Conservation (phyloP, 2,113 vertebrate genomes). For the Porphyrio hochstetteri region DNA sequence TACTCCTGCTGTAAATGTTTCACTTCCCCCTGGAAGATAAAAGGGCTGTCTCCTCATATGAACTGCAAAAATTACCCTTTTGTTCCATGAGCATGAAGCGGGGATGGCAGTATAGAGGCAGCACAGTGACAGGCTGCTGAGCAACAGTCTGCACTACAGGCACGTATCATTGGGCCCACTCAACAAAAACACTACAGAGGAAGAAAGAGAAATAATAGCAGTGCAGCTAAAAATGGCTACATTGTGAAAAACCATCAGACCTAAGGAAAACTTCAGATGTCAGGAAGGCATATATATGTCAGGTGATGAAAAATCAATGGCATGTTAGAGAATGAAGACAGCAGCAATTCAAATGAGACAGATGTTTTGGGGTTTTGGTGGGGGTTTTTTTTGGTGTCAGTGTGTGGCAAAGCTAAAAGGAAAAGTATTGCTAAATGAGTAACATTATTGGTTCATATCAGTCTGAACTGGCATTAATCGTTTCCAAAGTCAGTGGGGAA, state of each 20-base stretch:
- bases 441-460: accelerated
- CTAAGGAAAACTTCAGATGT: background rate
- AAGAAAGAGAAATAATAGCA: background rate
- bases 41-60: background rate
- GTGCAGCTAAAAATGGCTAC: background rate
- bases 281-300: background rate
- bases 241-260: background rate
- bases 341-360: background rate
- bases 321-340: background rate
- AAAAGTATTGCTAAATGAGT: background rate
- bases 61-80: background rate
- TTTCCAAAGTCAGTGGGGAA: background rate
- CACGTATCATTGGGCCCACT: background rate
- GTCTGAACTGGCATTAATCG: background rate
- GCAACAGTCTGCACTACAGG: background rate
- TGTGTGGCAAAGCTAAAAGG: background rate
- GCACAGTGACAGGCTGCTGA: background rate
- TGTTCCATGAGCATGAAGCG: background rate
- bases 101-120: background rate
- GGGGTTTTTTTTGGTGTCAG: background rate
- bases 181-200: background rate
- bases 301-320: background rate
- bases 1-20: background rate
- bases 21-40: background rate
- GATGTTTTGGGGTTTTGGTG: background rate